Base-by-base conservation (phyloP, 2,888 invertebrate genomes). In the Mythimna loreyi region DNA sequence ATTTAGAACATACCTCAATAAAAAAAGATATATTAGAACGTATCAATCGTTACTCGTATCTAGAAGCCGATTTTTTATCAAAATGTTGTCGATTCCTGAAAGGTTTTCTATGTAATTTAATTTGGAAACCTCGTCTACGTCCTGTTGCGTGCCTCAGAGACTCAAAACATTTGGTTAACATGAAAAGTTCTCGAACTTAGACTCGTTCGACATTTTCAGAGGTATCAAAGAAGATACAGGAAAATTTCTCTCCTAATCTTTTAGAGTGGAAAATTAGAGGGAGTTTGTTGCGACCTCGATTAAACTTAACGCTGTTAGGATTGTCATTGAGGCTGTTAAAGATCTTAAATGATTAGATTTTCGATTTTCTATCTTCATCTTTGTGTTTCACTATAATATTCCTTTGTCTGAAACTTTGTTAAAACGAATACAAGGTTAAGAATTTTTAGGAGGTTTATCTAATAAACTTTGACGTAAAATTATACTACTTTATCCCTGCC, bases 51-150 rank as follows among this genome's bases (percentile, higher is more conserved):
- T 61, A 30, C 13, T 49, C 49, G 30, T 56, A 36, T 59, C 13
- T 57, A 52, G 60, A 78, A 75, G 63, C 62, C 69, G 53, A 72
- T 71, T 77, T 72, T 74, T 59, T 72, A 62, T 60, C 66, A 76
- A 70, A 75, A 80, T 67, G 68, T 78, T 78, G 53, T 8, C 56
- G 70, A 82, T 80, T 72, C 49, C 73, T 84, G 71, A 82, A 84
- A 85, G 84, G 81, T 82, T 84, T 80, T 81, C 76, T 70, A 36
- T 75, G 81, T 85, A 77, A 84, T 85, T 85, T 75, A 78, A 82
- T 85, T 84, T 78, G 25, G 70, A 49, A 63, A 60, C 63, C 50
- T 57, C 55, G 45, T 57, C 47, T n/a, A 60, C 28, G 53, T 70
- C 25, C 23, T 58, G 43, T 59, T 60, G 28, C 45, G 63, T 6